Conservation (phyloP, 92 coral and sea anemone species). For the Epizoanthus stellaris region DNA sequence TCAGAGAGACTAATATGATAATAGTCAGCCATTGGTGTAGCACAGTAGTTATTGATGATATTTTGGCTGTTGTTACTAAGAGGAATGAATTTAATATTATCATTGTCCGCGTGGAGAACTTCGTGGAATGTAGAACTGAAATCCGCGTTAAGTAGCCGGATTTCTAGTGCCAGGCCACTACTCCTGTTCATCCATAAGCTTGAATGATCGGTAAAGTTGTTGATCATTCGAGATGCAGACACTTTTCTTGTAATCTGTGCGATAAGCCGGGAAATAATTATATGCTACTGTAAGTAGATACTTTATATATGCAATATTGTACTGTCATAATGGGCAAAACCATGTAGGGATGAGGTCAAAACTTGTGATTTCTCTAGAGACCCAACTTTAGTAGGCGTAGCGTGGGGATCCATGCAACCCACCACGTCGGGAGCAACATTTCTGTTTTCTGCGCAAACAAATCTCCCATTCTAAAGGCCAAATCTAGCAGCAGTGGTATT, state of each 20-base stretch:
- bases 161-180: conserved; percentile 67
- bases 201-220: conserved; percentile 49
- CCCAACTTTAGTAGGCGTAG: too few relatives aligned
- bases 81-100: conserved; percentile 49
- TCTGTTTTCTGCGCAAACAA: too few relatives aligned
- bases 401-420: too few relatives aligned
- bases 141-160: conserved; percentile 55
- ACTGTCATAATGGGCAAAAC: too few relatives aligned
- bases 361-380: too few relatives aligned
- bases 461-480: too few relatives aligned
- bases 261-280: neutral
- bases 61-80: neutral
- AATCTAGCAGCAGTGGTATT: too few relatives aligned
- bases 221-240: conserved; percentile 43
- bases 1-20: conserved; percentile 46
- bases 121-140: conserved; percentile 77
- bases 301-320: too few relatives aligned
- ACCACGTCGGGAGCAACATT: too few relatives aligned
- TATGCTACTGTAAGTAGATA: too few relatives aligned
- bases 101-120: conserved; percentile 58
- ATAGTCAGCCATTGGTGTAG: conserved; percentile 69
- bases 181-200: conserved; percentile 76
- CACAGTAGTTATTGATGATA: conserved; percentile 54
- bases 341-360: too few relatives aligned
- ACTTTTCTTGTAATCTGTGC: conserved; percentile 51